Evolutionary conservation across 2,888 invertebrate species (phyloP), one percentile per base, ranked within the genome.

Genomic region (Callinectes sapidus): DNA sequence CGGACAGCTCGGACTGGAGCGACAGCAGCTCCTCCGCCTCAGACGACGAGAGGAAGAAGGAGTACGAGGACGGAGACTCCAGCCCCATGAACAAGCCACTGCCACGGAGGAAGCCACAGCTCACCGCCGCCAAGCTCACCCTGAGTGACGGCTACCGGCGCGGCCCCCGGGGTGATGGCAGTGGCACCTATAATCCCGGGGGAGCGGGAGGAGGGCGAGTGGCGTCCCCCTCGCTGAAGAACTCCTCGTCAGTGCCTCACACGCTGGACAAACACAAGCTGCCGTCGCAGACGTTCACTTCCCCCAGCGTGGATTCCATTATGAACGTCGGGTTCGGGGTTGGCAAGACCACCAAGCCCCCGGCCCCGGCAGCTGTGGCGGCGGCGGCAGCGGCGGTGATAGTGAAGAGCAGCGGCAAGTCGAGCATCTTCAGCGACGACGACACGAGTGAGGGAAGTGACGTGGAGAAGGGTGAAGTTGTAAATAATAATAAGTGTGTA

Each of bases 51-150:
- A 91, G 92, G 92, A 90, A 92, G 55, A 92, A 94, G 90, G 92
- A 91, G 39, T 87, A 91, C 35, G 93, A 90, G 71, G 94, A 94
- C 6, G 77, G 91, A 42, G 92, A 91, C 71, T 88, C 90, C 54
- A 92, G 91, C 54, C 92, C 92, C 23, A 85, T 91, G 87, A 94
- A 94, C 89, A 94, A 94, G 71, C 94, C 94, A 6, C 87, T 94
- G 18, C 94, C 94, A 18, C 91, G 94, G n/a, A 91, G 94, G 66
- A 94, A 94, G 61, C 94, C 94, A 14, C 93, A 94, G 90, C 94
- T 94, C 28, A 92, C 93, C 32, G 94, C 94, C 10, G 91, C 94
- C 18, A 89, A 93, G 66, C 90, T 92, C 10, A 93, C 93, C 66
- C 81, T 93, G n/a, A 91, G 91, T 87, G 93, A 89, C 14, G 92